Percentiles rank a stretch among this genome's conserved stretches.
These are phyloP conservation scores for Chiridota heheva DNA, from an alignment of 35 echinoderm and acorn worm genomes.

Conservation along the genomic window DNA sequence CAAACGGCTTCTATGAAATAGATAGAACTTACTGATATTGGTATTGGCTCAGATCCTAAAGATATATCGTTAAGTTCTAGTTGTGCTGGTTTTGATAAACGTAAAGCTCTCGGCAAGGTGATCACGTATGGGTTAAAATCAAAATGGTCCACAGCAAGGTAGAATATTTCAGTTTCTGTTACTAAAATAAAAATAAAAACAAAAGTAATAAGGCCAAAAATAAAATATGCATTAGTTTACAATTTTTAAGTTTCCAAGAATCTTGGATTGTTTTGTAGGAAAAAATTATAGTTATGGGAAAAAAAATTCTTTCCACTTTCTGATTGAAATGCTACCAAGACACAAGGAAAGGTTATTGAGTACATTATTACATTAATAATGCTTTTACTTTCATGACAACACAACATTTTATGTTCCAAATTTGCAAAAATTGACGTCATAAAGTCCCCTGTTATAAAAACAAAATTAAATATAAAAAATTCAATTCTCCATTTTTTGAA, in stretches of 20 bases:
- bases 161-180: conserved; percentile 61
- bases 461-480: too few relatives aligned
- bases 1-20: too few relatives aligned
- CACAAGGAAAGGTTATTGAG: too few relatives aligned
- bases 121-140: conserved; percentile 77
- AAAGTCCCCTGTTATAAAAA: too few relatives aligned
- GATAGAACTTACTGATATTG: conserved; percentile 74
- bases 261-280: not conserved
- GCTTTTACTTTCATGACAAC: too few relatives aligned
- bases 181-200: conserved; percentile 42
- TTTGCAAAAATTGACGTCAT: too few relatives aligned
- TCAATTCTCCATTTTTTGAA: too few relatives aligned
- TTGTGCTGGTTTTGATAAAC: conserved; percentile 38
- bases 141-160: conserved; percentile 75
- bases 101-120: conserved; percentile 35
- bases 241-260: not conserved
- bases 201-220: not conserved
- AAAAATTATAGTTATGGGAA: not conserved
- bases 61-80: conserved; percentile 68
- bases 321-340: not conserved
- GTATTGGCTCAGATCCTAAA: conserved; percentile 66
- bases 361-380: too few relatives aligned
- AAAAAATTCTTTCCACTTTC: not conserved
- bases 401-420: too few relatives aligned
- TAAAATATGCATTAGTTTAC: not conserved